Conservation (phyloP, 2,113 vertebrate species). For the Myodes glareolus region DNA sequence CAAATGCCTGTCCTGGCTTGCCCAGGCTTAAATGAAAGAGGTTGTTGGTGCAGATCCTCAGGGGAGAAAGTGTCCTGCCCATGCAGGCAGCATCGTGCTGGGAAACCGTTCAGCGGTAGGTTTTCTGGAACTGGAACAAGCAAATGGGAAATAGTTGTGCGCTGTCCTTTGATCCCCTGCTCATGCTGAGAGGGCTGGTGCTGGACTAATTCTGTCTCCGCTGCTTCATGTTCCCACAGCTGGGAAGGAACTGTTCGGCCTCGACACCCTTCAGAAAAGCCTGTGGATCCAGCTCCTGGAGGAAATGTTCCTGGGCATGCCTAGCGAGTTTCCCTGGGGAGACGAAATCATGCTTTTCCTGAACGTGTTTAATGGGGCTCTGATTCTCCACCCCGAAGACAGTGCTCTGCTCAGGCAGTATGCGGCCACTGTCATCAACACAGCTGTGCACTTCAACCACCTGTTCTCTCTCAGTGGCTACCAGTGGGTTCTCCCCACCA, state of each 20-base stretch:
- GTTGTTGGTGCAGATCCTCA: not conserved
- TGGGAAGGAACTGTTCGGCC: constrained; percentile 97
- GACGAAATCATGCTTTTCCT: constrained; percentile 99
- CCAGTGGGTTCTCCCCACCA: constrained; percentile 99
- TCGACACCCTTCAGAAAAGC: constrained; percentile 98
- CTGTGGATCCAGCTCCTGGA: constrained; percentile 99
- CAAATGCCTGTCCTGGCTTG: not conserved
- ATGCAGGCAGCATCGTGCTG: not conserved
- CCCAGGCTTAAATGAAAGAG: not conserved
- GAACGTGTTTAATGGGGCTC: constrained; percentile 96
- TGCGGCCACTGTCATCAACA: constrained; percentile 97
- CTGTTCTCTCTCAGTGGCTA: constrained; percentile 99
- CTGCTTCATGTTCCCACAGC: constrained; percentile 62
- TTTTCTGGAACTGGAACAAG: not conserved
- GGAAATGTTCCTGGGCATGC: constrained; percentile 99
- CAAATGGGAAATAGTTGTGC: not conserved
- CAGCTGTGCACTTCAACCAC: constrained; percentile 98
- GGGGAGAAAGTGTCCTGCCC: not conserved
- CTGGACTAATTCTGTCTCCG: constrained; percentile 51
- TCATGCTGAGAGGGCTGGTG: rapidly evolving
- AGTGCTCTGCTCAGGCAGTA: constrained; percentile 97
- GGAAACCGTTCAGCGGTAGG: not conserved
- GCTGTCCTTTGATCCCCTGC: rapidly evolving
- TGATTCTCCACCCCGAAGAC: constrained; percentile 97
- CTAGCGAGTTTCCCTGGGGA: constrained; percentile 98